These are phyloP conservation scores for Onthophagus sagittarius DNA, from an alignment of 2,888 invertebrate genomes.

Conservation along the genomic window DNA sequence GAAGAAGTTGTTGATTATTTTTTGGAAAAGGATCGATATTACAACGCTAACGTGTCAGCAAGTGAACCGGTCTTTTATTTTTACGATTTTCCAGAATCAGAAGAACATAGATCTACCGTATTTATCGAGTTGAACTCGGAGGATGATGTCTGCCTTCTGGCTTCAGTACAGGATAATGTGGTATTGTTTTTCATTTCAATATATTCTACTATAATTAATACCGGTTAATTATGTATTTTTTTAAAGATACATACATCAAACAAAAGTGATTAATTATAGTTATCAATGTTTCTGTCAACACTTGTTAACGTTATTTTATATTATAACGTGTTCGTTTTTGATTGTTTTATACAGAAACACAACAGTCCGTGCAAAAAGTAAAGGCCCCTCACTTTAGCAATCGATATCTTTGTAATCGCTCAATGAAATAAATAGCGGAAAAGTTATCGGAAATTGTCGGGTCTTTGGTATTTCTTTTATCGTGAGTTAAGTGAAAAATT, in stretches of 20 bases:
- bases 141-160: slow-evolving; percentile 67
- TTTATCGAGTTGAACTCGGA: slow-evolving; percentile 62
- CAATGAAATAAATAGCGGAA: no score
- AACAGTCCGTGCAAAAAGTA: no score
- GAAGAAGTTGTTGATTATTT: slow-evolving; percentile 56
- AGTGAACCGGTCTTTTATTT: slow-evolving; percentile 59
- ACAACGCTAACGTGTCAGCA: slow-evolving; percentile 35
- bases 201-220: background rate
- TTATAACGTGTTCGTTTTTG: no score
- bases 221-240: background rate
- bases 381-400: no score
- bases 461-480: no score
- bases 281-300: no score
- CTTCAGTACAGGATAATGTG: slow-evolving; percentile 74
- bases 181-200: slow-evolving; percentile 48
- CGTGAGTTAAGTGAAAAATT: no score
- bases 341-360: no score
- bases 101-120: slow-evolving; percentile 46
- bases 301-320: no score
- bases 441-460: no score
- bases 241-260: background rate
- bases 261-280: no score
- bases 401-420: no score
- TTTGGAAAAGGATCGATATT: slow-evolving; percentile 44
- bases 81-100: slow-evolving; percentile 53